These are phyloP conservation scores for Zhuqinia jingwanae DNA, from an alignment of 2,888 invertebrate genomes.

Conservation along the genomic window DNA sequence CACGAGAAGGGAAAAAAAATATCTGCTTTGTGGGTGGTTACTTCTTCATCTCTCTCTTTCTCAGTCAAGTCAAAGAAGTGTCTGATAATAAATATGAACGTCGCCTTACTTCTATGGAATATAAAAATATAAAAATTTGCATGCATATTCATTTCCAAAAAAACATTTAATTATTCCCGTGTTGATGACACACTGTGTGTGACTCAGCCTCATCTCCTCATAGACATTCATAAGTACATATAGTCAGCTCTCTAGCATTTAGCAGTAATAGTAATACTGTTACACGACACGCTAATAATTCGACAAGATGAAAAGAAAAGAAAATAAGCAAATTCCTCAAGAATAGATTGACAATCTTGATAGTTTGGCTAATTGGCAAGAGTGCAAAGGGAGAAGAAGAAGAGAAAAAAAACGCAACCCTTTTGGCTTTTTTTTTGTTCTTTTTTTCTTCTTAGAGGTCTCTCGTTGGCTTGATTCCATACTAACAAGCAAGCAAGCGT, in stretches of 20 bases:
- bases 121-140: constrained; percentile 44
- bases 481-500: constrained; percentile 54
- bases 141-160: constrained; percentile 57
- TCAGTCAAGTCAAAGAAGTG: neutral
- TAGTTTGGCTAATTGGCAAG: constrained; percentile 63
- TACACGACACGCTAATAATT: too few relatives aligned
- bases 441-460: too few relatives aligned
- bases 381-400: constrained; percentile 50
- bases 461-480: constrained; percentile 63
- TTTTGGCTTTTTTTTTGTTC: constrained; percentile 44
- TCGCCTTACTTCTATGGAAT: neutral
- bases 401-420: too few relatives aligned
- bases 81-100: neutral
- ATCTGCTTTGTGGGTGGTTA: neutral
- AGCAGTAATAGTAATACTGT: too few relatives aligned
- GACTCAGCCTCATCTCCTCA: too few relatives aligned
- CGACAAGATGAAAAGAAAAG: too few relatives aligned
- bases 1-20: too few relatives aligned
- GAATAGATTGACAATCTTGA: constrained; percentile 65
- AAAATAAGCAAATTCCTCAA: too few relatives aligned
- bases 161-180: too few relatives aligned
- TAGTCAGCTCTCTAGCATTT: too few relatives aligned
- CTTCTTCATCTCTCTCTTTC: neutral
- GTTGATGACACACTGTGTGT: too few relatives aligned
- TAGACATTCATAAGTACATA: too few relatives aligned